These are phyloP conservation scores for Romanogobio albipinnatus DNA, from an alignment of 2,113 vertebrate genomes.

Conservation along the genomic window DNA sequence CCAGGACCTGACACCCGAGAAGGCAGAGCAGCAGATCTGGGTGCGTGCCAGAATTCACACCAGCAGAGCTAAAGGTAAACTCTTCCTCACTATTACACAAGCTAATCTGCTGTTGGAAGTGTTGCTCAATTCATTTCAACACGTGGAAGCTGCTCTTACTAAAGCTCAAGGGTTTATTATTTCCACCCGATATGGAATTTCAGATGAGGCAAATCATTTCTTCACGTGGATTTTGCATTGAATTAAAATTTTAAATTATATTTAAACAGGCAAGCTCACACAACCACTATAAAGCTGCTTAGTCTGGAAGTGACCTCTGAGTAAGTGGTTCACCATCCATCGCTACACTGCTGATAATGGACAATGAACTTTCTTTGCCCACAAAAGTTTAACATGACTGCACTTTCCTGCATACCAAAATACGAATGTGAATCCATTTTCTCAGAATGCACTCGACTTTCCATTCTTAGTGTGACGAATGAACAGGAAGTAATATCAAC, in stretches of 20 bases:
- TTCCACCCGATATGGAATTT: too few species aligned
- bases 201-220: neutral
- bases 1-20: constrained; percentile 85
- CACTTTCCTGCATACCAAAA: neutral
- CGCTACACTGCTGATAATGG: neutral
- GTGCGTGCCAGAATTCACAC: constrained; percentile 95
- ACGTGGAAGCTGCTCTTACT: constrained; percentile 13
- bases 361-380: neutral
- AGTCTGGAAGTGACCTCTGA: neutral
- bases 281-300: neutral
- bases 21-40: constrained; percentile 91
- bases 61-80: constrained; percentile 98
- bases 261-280: neutral
- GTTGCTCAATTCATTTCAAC: constrained; percentile 24
- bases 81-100: constrained; percentile 33
- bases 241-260: neutral
- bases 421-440: neutral
- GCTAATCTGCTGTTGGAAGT: neutral
- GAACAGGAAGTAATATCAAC: neutral
- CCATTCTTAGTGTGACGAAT: neutral
- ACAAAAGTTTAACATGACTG: neutral
- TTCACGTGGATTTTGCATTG: neutral
- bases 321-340: too few species aligned
- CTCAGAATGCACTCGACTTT: neutral
- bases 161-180: neutral